A percentile compares a stretch with the other conserved stretches of the same genome.
phyloP scores from a whole-genome alignment of 2,888 invertebrate genomes.

The Elegia similella region DNA sequence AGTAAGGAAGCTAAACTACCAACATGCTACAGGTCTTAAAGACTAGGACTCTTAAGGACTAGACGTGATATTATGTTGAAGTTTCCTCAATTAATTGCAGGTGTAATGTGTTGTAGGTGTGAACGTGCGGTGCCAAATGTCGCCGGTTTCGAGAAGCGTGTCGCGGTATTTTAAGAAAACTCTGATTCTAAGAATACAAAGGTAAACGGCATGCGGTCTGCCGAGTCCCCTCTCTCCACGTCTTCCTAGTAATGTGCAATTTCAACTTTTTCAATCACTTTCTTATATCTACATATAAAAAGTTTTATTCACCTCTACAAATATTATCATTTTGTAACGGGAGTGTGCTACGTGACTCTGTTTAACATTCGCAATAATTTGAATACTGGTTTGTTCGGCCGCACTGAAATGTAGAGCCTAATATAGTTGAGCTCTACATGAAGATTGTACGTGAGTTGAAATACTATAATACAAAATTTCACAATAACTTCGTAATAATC shows the following conservation, averaged over 20 bases:
- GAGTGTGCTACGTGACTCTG: constrained; percentile 4
- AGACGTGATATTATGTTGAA: neutral
- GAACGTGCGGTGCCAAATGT: constrained; percentile 40
- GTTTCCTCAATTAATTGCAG: constrained; percentile 1
- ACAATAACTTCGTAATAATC: neutral
- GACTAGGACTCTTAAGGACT: too few species aligned
- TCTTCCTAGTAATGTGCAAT: neutral
- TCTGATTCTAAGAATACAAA: constrained; percentile 44
- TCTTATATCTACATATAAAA: neutral
- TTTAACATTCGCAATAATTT: constrained; percentile 4
- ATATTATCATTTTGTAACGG: constrained; percentile 10
- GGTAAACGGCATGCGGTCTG: constrained; percentile 46
- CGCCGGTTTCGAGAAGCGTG: constrained; percentile 35
- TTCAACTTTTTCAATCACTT: neutral
- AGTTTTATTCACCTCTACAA: neutral
- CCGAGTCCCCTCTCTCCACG: neutral
- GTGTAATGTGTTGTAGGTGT: constrained; percentile 15
- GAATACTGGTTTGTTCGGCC: neutral
- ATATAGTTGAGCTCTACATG: neutral
- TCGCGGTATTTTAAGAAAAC: constrained; percentile 41
- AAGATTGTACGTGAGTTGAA: neutral
- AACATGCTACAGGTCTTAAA: too few species aligned
- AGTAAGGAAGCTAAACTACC: too few species aligned
- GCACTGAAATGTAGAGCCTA: neutral
- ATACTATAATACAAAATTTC: neutral